A percentile compares a stretch with the other conserved stretches of the same genome.
Evolutionary conservation across 2,113 vertebrate genomes (phyloP).

Genomic region (Grus americana): DNA sequence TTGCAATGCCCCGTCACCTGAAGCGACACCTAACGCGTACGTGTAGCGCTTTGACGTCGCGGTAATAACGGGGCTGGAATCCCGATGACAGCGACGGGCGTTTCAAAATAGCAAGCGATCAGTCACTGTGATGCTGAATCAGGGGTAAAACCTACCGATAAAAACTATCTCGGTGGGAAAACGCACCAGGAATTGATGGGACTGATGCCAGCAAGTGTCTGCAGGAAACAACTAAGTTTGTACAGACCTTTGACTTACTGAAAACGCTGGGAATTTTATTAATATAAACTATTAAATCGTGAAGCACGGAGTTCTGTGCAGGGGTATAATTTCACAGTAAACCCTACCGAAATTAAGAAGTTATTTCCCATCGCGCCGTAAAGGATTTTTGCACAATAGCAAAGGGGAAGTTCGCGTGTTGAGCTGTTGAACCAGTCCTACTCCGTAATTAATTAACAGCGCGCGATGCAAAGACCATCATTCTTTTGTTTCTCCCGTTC

Average conservation of each 20-base stretch:
- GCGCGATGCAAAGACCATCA: neutral
- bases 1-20: accelerated
- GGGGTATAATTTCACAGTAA: neutral
- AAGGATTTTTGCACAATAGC: neutral
- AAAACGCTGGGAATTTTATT: neutral
- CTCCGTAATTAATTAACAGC: neutral
- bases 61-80: neutral
- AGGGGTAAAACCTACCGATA: neutral
- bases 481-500: neutral
- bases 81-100: too few species aligned
- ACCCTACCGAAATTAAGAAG: neutral
- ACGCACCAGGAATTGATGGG: neutral
- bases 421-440: neutral
- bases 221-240: neutral
- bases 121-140: neutral
- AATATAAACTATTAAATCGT: neutral
- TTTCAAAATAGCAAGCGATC: neutral
- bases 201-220: neutral
- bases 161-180: neutral
- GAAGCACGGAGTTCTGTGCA: neutral
- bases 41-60: too few species aligned
- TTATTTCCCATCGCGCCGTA: neutral
- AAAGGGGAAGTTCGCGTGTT: neutral
- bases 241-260: neutral
- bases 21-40: neutral